Evolutionary conservation across 2,888 invertebrate genomes (phyloP), one percentile per base, ranked within the genome.

Genomic region (Idaea dimidiata): DNA sequence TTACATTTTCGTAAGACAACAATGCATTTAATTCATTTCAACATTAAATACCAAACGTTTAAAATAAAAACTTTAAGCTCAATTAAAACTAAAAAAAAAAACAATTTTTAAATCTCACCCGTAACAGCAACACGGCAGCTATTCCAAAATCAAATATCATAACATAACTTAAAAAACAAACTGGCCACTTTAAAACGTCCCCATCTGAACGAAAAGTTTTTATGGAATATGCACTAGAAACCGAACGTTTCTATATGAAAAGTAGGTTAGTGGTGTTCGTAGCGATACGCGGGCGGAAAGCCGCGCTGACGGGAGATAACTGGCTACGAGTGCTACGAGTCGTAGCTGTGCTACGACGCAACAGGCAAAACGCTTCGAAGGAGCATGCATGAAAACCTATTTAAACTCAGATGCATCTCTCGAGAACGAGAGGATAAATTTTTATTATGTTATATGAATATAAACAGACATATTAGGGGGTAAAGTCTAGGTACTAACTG

Each of bases 201-300:
- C 69, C 77, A 79, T 81, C 80, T 76, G 68, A 75, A 77, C 74
- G 71, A 59, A 64, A 71, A 68, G 68, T 68, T 70, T 70, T 66
- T 68, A 69, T 67, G 71, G 74, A 70, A 56, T 62, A 66, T 66
- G 61, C 72, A 76, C 73, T 65, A 61, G 64, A 62, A 69, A 68
- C 62, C 60, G 64, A 43, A 69, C 72, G 71, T 72, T 16, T n/a
- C n/a, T 31, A 74, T 72, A 72, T 74, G 67, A 66, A 77, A 84
- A 81, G 78, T 84, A 73, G 84, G 81, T 82, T 82, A 80, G 75
- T 71, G 70, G 69, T 69, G 70, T 77, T 77, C 77, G 77, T 68
- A 75, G 77, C 78, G 80, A 43, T 73, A 79, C 80, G 84, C 90
- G 89, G 77, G 87, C 83, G 88, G 82, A 79, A 85, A 81, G 87